Conservation (phyloP, 2,888 invertebrate genomes). For the Machimus rusticus region DNA sequence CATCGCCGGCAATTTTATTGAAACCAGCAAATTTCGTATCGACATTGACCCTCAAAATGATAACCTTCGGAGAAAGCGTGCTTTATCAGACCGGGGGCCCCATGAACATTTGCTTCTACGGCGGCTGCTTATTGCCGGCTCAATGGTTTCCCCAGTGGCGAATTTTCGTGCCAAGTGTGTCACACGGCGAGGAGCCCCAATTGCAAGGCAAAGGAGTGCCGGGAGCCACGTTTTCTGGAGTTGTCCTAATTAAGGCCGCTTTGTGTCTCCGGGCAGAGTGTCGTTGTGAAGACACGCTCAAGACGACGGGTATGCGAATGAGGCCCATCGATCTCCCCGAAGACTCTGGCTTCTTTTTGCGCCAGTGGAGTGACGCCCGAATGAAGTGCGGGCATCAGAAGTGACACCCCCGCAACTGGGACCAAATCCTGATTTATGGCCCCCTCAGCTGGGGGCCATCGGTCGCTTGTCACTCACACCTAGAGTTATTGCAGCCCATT, state of each 20-base stretch:
- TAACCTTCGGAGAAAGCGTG: background rate
- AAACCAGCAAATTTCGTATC: background rate
- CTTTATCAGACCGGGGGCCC: background rate
- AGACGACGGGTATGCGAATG: background rate
- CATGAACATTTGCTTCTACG: background rate
- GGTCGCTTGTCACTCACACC: background rate
- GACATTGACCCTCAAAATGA: background rate
- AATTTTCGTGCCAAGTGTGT: background rate
- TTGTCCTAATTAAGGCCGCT: background rate
- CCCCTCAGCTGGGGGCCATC: background rate
- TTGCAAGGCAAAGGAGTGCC: background rate
- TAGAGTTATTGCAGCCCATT: background rate
- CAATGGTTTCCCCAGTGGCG: background rate
- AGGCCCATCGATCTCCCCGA: background rate
- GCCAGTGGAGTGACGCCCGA: background rate
- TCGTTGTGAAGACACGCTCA: background rate
- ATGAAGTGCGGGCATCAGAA: background rate
- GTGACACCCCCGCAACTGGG: background rate
- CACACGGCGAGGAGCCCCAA: background rate
- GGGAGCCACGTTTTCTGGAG: background rate
- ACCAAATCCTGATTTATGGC: background rate
- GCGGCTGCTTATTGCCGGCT: background rate
- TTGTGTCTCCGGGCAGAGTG: background rate
- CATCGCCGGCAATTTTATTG: background rate
- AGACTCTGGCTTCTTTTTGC: background rate